Conservation (phyloP, 2,888 invertebrate species). For the Sclerodermus sp. region DNA sequence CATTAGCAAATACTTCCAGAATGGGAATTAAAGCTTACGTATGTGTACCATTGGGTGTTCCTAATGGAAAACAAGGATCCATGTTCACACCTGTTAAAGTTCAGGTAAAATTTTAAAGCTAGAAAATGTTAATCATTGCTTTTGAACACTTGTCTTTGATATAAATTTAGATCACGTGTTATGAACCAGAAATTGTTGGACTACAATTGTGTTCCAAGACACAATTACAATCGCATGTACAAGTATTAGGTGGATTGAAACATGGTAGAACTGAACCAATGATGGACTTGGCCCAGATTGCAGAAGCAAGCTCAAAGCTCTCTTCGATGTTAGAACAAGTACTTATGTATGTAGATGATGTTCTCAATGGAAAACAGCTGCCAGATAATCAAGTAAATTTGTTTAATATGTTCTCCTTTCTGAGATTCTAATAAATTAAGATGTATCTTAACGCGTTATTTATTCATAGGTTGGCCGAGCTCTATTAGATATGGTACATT, state of each 20-base stretch:
- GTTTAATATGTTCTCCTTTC: too few relatives aligned
- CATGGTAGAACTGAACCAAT: conserved; percentile 69
- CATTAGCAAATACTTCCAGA: conserved; percentile 74
- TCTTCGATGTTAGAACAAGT: conserved; percentile 77
- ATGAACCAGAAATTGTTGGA: conserved; percentile 88
- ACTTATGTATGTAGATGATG: conserved; percentile 87
- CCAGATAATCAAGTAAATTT: conserved; percentile 70
- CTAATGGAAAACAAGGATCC: conserved; percentile 87
- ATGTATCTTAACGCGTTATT: background rate
- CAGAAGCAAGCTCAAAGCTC: conserved; percentile 81
- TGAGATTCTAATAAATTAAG: background rate
- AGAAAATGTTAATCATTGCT: background rate
- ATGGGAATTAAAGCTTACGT: conserved; percentile 95
- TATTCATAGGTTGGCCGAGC: conserved; percentile 71
- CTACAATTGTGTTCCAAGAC: conserved; percentile 84
- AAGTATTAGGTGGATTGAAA: conserved; percentile 58
- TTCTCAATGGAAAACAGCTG: conserved; percentile 74
- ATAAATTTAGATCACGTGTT: conserved; percentile 69
- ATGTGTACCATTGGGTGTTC: conserved; percentile 91
- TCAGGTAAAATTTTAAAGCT: conserved; percentile 56
- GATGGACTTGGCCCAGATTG: conserved; percentile 78
- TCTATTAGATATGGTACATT: conserved; percentile 86
- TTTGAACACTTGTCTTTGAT: background rate
- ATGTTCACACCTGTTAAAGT: conserved; percentile 97
- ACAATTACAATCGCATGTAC: conserved; percentile 48